Base-by-base conservation (phyloP, 2,888 invertebrate genomes). In the Mechanitis mazaeus region DNA sequence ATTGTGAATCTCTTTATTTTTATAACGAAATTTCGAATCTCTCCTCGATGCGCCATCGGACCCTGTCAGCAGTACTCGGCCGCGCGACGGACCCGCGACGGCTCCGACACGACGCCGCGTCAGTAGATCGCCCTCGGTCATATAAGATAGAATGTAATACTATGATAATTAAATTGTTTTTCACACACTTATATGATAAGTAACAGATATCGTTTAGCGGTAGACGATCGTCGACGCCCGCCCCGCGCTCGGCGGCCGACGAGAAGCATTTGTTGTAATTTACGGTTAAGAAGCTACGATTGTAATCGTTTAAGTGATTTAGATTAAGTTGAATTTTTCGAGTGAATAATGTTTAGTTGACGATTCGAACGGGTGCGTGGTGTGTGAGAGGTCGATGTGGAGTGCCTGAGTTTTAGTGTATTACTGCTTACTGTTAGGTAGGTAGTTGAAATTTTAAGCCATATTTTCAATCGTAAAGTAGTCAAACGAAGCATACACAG, bases 401-500 rank as follows among this genome's bases (percentile, higher is more conserved):
- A 85, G 87, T 89, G 89, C 85, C 87, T 87, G 90, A 80, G 83
- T 83, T 81, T 78, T 87, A 87, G 87, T 81, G 83, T 85, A 88
- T 87, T 87, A 85, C 89, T 83, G 90, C 90, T 90, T 89, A 90
- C 87, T 87, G 87, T 89, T 90, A 89, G 90, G 90, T 90, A 89
- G 89, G 89, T 89, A 88, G 88, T 88, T 88, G 86, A 83, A 87
- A 87, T 89, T 88, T 87, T 84, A 85, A 88, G 85, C 85, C 85
- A 85, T 85, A 87, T 87, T 87, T 87, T 86, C 77, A 83, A 87
- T 85, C 83, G 87, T 87, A 87, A 82, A 77, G 88, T 88, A 89
- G 87, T 78, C 81, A 80, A 83, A 81, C 78, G 80, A 84, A 82
- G 87, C 87, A 84, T 83, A 79, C 82, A 83, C 82, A 76, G 83